Evolutionary conservation across 2,888 invertebrate genomes (phyloP), one percentile per base, ranked within the genome.

Genomic region (Unio delphinus): DNA sequence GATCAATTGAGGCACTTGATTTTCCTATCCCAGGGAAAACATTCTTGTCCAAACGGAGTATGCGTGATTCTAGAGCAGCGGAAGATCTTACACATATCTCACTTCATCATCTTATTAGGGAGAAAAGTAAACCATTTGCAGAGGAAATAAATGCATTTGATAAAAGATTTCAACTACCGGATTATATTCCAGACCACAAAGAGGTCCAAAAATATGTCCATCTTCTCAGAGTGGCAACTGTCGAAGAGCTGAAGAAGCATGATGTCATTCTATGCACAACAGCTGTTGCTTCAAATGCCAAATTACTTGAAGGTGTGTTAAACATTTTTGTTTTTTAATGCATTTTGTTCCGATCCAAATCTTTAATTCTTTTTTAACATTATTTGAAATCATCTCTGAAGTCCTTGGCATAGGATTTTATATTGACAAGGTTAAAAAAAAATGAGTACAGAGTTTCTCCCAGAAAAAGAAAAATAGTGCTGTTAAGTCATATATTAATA

Each of bases 11-110:
- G 70, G 68, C 75, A 15, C 68, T 75, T 20, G 82, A 82, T 55
- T 88, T 79, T 65, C 87, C 87, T 3, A 73, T 86, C 20, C 88
- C 88, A 15, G 74, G 79, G 0, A 74, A 77, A 23, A 74, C 79
- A 45, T 72, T 76, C 55, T 59, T 78, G 8, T 64, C 72, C 4
- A 75, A 68, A 28, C 75, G 74, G 34, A 74, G 75, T 26, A 68
- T 74, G 11, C 71, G 66, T 18, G 71, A 67, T 63, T 63, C 69
- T 1, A 73, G 71, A 58, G 70, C 72, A 7, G 75, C 76, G n/a
- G 68, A 63, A 20, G 65, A 68, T 11, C 66, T 83, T 26, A 61
- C 69, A 34, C 67, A 73, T 8, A 69, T 75, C 15, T 68, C 77
- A 1, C 67, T 79, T 20, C 85, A 85, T 69, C 78, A 83, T 60